Evolutionary conservation across 2,113 vertebrate genomes (phyloP).

Genomic region (Lonchura striata): DNA sequence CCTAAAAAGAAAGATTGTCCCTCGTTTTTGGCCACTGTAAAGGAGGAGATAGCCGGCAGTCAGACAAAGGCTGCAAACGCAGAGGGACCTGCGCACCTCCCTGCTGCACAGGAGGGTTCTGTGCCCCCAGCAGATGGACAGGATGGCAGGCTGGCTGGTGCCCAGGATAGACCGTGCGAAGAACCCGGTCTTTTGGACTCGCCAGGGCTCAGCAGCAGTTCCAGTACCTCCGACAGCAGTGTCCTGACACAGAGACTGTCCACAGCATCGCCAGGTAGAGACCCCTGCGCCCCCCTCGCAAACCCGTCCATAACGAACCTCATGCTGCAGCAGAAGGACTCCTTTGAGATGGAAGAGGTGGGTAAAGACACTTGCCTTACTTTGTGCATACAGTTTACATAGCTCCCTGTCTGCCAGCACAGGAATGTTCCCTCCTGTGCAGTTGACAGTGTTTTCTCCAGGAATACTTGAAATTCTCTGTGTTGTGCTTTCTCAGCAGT

Average conservation of each 20-base stretch:
- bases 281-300: slow-evolving; percentile 50
- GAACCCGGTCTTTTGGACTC: slow-evolving; percentile 24
- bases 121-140: not conserved
- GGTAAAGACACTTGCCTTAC: slow-evolving; percentile 11
- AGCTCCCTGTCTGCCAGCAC: not conserved
- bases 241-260: slow-evolving; percentile 19
- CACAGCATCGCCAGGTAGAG: slow-evolving; percentile 60
- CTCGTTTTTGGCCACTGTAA: slow-evolving; percentile 82
- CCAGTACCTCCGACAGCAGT: slow-evolving; percentile 18
- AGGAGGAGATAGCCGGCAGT: slow-evolving; percentile 77
- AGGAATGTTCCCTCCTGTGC: slow-evolving; percentile 29
- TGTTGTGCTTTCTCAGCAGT: not conserved
- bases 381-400: slow-evolving; percentile 29
- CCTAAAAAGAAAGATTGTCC: slow-evolving; percentile 81
- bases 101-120: not conserved
- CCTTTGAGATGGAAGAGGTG: slow-evolving; percentile 98
- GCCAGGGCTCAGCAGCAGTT: slow-evolving; percentile 7
- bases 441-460: not conserved
- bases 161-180: slow-evolving; percentile 21
- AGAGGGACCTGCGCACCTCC: not conserved
- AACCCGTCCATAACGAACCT: slow-evolving; percentile 77
- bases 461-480: slow-evolving; percentile 11
- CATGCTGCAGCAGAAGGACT: slow-evolving; percentile 83
- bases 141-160: not conserved
- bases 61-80: not conserved